Evolutionary conservation across 2,113 vertebrate species (phyloP), one percentile per base, ranked within the genome.

Genomic region (Potamarius usumacintae): DNA sequence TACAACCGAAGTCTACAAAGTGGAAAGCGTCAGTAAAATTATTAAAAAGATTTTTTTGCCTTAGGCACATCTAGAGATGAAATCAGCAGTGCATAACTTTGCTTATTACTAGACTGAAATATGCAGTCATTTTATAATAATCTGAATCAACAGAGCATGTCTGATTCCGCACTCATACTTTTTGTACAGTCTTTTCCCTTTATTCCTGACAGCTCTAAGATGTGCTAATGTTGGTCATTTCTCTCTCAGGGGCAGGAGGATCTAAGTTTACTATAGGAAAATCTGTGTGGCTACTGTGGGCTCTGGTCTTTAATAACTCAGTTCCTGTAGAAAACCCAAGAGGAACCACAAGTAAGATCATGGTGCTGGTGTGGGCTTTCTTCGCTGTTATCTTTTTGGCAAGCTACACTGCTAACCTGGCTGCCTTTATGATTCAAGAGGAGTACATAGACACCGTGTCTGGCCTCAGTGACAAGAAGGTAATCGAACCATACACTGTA

Each of bases 331-430:
- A 99, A 94, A 99, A 98, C 91, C 97, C 97, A 17, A 92, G 95
- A 92, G 97, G 97, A 87, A 99, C 97, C 89, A 98, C 97, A 91
- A 99, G 97, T 94, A 99, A 99, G 94, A 99, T 99, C 91, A 98
- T 99, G 97, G 97, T 97, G 82, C 92, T 97, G 92, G 95, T 97
- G 82, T 97, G 96, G 96, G 96, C 96, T 87, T 97, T 97, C 94
- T 97, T 97, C 14, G 96, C 96, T 0, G 96, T 97, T 91, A 97
- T 97, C 93, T 97, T 97, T 93, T 95, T 97, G 8, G 96, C 96
- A 92, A 97, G 96, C 94, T 97, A 97, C 92, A 97, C 96, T 0
- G 96, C 96, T 87, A 96, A 97, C 91, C 94, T 97, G 92, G 96
- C 96, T 0, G 95, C 95, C 90, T 96, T 95, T 92, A 98, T 97